These are phyloP conservation scores for Drosophila rellima DNA, from an alignment of 2,888 invertebrate species.

Conservation along the genomic window DNA sequence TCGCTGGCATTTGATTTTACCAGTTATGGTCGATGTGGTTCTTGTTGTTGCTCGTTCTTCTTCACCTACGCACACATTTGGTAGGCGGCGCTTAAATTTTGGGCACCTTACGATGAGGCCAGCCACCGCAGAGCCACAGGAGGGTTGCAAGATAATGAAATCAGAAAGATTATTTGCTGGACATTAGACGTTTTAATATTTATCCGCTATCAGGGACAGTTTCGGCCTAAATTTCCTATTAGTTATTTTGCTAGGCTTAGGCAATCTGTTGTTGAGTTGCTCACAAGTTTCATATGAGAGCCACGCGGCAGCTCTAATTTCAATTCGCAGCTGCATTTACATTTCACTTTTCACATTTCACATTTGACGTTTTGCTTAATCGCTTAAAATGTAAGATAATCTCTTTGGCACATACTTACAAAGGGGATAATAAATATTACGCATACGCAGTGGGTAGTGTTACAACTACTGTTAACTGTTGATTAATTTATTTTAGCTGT, in stretches of 20 bases:
- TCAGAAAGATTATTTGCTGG: slow-evolving; percentile 31
- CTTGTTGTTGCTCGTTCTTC: slow-evolving; percentile 17
- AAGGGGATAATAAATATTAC: slow-evolving; percentile 21
- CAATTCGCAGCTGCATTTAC: slow-evolving; percentile 51
- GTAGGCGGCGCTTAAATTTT: slow-evolving; percentile 72
- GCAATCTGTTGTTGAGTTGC: neutral
- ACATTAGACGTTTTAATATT: slow-evolving; percentile 18
- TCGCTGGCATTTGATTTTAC: slow-evolving; percentile 60
- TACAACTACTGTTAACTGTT: neutral
- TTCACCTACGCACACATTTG: slow-evolving; percentile 61
- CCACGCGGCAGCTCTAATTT: slow-evolving; percentile 34
- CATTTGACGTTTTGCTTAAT: slow-evolving; percentile 46
- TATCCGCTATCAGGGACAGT: neutral
- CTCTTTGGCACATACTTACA: slow-evolving; percentile 11
- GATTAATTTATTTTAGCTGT: slow-evolving; percentile 2
- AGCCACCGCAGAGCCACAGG: slow-evolving; percentile 7
- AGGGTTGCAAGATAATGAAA: slow-evolving; percentile 54
- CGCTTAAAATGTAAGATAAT: slow-evolving; percentile 70
- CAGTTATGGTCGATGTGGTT: slow-evolving; percentile 15
- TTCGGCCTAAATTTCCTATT: slow-evolving; percentile 8
- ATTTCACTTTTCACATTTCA: slow-evolving; percentile 43
- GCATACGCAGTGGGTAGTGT: slow-evolving; percentile 9
- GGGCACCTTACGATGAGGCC: slow-evolving; percentile 30
- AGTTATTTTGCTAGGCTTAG: slow-evolving; percentile 3
- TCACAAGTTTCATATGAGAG: slow-evolving; percentile 13